Evolutionary conservation across 1,140 invertebrate genomes (phyloP), one percentile per base, ranked within the genome.

Genomic region (Drosophila oshimai): DNA sequence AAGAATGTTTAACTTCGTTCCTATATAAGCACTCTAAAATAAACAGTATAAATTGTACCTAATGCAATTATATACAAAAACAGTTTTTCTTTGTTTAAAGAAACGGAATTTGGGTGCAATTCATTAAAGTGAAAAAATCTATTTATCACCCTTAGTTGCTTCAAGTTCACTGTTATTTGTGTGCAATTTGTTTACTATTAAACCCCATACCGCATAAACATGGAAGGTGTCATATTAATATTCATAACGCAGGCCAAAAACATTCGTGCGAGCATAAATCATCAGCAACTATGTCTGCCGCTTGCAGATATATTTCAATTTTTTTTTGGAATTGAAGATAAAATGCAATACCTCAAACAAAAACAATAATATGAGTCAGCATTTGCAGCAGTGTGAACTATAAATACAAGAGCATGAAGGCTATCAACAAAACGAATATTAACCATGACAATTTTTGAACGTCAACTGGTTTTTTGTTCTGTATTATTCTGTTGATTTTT

Each of bases 231-330:
- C 42, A 26, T 24, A 18, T 65, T 65, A 49, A 65, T 65, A 65
- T 65, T 65, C 61, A 65, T 65, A 46, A 7, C 44, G 26, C 34
- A 37, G 13, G 28, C 17, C 42, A 33, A 9, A 44, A 62, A 62
- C 53, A 65, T 64, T 65, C 61, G 61, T 65, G 61, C 6, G 18
- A 65, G 26, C 61, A 65, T 65, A 65, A 65, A 65, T 65, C 61
- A 65, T 31, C 33, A 50, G 28, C 26, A 4, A 41, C 26, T 64
- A 18, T 64, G 24, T 37, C 28, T 46, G 28, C 37, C n/a, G 20
- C 18, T 20, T 39, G 20, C 18, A 39, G 13, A 47, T 28, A 29
- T 31, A 24, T 50, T 51, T 51, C 22, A 42, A 31, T 28, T 28
- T 36, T 53, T 67, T 68, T 67, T 68, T 17, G 15, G 26, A 22